phyloP scores from a whole-genome alignment of 2,888 invertebrate species.

The Nezara viridula region DNA sequence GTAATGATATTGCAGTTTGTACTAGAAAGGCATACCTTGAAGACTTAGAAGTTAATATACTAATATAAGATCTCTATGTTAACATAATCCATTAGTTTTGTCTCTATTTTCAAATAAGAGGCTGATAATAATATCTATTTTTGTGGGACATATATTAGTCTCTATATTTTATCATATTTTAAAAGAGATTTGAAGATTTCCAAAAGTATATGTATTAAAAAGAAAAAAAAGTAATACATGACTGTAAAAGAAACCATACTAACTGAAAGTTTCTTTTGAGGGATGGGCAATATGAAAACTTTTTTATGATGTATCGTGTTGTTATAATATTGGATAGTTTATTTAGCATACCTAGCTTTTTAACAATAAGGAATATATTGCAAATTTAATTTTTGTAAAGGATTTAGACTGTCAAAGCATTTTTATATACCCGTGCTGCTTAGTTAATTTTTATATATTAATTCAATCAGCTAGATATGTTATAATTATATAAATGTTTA shows the following conservation, averaged over 20 bases:
- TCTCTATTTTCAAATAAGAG: constrained; percentile 56
- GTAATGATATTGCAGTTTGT: constrained; percentile 49
- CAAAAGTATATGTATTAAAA: constrained; percentile 38
- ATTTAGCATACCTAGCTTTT: constrained; percentile 63
- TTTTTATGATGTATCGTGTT: constrained; percentile 49
- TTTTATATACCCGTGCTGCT: constrained; percentile 33
- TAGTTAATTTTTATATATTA: constrained; percentile 1
- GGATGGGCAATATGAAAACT: constrained; percentile 50
- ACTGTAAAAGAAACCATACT: constrained; percentile 49
- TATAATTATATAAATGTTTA: neutral
- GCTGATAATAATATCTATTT: constrained; percentile 59
- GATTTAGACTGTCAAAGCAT: constrained; percentile 42
- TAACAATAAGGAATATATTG: constrained; percentile 42
- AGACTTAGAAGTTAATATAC: constrained; percentile 58
- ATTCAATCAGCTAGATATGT: neutral
- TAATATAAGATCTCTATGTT: constrained; percentile 60
- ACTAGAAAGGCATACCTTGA: constrained; percentile 55
- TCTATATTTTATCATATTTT: constrained; percentile 56
- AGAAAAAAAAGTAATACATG: constrained; percentile 1
- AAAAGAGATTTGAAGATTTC: constrained; percentile 57
- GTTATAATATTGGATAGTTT: constrained; percentile 61
- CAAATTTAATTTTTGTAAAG: constrained; percentile 35
- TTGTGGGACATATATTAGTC: constrained; percentile 59
- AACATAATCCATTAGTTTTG: constrained; percentile 59
- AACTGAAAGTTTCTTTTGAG: constrained; percentile 32